Percentiles rank a stretch among this genome's conserved stretches.
These are phyloP conservation scores for Mormoops blainvillei DNA, from an alignment of 2,113 vertebrate species.

Conservation along the genomic window DNA sequence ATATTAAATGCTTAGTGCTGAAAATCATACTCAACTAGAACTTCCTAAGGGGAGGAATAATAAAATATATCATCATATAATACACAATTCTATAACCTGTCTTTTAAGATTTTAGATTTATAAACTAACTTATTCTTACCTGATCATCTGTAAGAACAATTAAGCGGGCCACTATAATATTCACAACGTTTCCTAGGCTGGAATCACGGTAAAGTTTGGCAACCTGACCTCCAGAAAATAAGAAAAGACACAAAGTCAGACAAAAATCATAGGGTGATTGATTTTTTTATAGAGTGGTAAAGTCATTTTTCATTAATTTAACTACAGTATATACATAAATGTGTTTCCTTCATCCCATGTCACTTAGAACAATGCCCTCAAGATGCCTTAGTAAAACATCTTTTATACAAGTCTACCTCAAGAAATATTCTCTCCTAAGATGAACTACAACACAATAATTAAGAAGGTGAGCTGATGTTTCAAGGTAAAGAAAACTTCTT, in stretches of 20 bases:
- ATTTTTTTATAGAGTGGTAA: constrained; percentile 25
- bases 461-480: not conserved
- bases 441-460: not conserved
- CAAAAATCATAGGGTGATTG: constrained; percentile 80
- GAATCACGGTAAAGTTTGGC: constrained; percentile 99
- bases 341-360: not conserved
- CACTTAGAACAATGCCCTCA: not conserved
- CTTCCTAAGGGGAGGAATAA: constrained; percentile 55
- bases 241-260: constrained; percentile 99
- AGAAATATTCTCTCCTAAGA: constrained; percentile 44
- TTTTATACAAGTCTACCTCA: not conserved
- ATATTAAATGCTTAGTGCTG: constrained; percentile 51
- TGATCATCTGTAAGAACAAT: constrained; percentile 99
- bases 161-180: constrained; percentile 97
- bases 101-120: constrained; percentile 53
- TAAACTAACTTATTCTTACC: constrained; percentile 82
- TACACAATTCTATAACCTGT: not conserved
- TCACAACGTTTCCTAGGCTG: constrained; percentile 99
- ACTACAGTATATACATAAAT: not conserved
- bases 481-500: constrained; percentile 23
- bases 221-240: constrained; percentile 99
- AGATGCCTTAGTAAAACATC: not conserved
- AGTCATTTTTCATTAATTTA: constrained; percentile 17
- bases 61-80: constrained; percentile 37
- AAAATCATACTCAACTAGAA: constrained; percentile 64